Conservation (phyloP, 37 sponge, comb jelly and placozoan species). For the Agelas oroides region DNA sequence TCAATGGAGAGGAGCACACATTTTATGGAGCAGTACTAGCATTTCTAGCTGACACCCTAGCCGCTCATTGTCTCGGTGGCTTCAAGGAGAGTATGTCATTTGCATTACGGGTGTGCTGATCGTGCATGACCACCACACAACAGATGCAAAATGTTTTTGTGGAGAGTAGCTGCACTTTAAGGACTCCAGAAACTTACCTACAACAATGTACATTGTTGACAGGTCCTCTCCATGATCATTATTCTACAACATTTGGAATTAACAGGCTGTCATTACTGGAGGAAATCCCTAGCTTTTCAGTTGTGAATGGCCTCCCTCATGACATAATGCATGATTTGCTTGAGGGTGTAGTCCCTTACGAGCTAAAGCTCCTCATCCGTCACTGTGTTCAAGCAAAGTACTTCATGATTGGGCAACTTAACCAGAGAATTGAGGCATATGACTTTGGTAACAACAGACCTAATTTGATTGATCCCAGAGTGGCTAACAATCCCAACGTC, state of each 20-base stretch:
- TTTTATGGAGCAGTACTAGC: slow-evolving; percentile 53
- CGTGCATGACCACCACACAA: slow-evolving; percentile 48
- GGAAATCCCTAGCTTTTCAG: slow-evolving; percentile 51
- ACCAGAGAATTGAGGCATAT: slow-evolving; percentile 25
- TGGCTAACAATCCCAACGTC: not conserved
- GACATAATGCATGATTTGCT: slow-evolving; percentile 56
- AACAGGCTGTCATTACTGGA: slow-evolving; percentile 14
- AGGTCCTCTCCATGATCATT: slow-evolving; percentile 1
- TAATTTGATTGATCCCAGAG: not conserved
- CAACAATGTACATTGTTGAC: slow-evolving; percentile 31
- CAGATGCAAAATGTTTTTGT: not conserved
- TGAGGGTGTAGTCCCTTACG: slow-evolving; percentile 50
- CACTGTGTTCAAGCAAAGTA: slow-evolving; percentile 41
- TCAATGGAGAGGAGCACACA: slow-evolving; percentile 1
- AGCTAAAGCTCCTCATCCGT: slow-evolving; percentile 19
- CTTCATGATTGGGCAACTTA: slow-evolving; percentile 17
- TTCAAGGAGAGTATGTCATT: slow-evolving; percentile 57
- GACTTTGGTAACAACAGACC: slow-evolving; percentile 34
- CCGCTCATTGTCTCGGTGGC: slow-evolving; percentile 61
- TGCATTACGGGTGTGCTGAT: slow-evolving; percentile 53
- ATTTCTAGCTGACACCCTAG: slow-evolving; percentile 62
- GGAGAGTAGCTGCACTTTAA: not conserved
- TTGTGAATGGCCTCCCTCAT: slow-evolving; percentile 26
- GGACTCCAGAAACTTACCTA: slow-evolving; percentile 35
- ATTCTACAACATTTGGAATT: slow-evolving; percentile 12